Evolutionary conservation across 2,888 invertebrate genomes (phyloP), one percentile per base, ranked within the genome.

Genomic region (Cryptus viduatorius): DNA sequence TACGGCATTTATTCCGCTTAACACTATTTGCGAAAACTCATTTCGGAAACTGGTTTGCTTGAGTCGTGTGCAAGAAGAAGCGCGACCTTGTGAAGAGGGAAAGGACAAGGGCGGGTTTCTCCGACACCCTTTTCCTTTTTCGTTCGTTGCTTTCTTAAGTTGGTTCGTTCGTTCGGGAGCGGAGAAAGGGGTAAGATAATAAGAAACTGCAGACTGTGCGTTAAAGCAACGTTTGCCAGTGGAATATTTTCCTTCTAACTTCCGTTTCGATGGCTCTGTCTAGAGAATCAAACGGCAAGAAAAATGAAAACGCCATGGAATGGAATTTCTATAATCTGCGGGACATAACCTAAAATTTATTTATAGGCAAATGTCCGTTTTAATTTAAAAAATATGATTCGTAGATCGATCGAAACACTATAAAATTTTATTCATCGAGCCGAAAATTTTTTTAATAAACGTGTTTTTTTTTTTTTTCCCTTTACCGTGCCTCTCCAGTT

Each of bases 1-100:
- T 31, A 31, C 86, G 83, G 88, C 88, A 89, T 90, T 90, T 90
- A 89, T 90, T 91, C 87, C 87, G 88, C 87, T 89, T 89, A 85
- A 88, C 86, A 85, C 89, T 89, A 89, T 90, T 90, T 89, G 89
- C 88, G 90, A 89, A 90, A 90, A 89, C 90, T 90, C 90, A 91
- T 89, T 90, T 90, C 88, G 88, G 86, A 88, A 89, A 86, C 78
- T 82, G 82, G 76, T 56, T 72, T 56, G 72, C 80, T 75, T 50
- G 77, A 50, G 56, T 29, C 69, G 73, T 73, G 46, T 31, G 76
- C 50, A 65, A 53, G 44, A 65, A 69, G 73, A 42, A 79, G 68
- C n/a, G 50, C 53, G 72, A 37, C 69, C 71, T 59, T 42, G 59
- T 44, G 64, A 16, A 59, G 61, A 64, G 31, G 64, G 61, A 31